Percentiles rank a stretch among this genome's conserved stretches.
These are phyloP conservation scores for Linurgus olivaceus DNA, from an alignment of 2,797 vertebrate genomes.

Conservation along the genomic window DNA sequence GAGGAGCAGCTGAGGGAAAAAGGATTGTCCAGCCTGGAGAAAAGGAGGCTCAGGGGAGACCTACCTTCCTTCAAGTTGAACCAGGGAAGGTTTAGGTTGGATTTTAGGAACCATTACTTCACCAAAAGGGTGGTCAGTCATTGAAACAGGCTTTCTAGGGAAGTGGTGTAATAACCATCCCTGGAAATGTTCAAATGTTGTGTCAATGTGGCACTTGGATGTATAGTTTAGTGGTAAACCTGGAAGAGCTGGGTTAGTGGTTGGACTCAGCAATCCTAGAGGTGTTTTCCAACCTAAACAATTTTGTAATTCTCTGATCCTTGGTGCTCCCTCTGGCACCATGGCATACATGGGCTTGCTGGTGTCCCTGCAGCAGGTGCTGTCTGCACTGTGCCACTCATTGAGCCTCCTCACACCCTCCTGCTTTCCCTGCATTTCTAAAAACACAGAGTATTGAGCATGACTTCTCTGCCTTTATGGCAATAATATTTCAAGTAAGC, in stretches of 20 bases:
- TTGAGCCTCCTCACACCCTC: background rate
- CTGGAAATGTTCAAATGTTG: background rate
- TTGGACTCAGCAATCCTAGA: background rate
- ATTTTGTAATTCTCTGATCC: background rate
- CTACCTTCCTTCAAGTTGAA: background rate
- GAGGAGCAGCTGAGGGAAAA: background rate
- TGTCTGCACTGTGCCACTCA: too few species aligned
- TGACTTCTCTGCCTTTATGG: background rate
- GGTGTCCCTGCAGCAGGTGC: background rate
- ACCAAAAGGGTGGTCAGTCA: background rate
- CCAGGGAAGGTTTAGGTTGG: background rate
- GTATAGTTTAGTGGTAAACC: background rate
- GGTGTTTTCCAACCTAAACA: background rate
- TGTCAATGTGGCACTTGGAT: background rate
- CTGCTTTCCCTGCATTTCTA: background rate
- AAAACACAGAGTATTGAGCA: background rate
- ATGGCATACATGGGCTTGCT: accelerated
- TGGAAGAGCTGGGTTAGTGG: too few species aligned
- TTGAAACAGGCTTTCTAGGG: background rate
- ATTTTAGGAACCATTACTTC: background rate
- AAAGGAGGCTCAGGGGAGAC: background rate
- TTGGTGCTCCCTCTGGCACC: accelerated
- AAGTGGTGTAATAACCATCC: background rate
- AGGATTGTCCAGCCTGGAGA: background rate
- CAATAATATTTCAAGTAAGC: background rate